Percentiles rank a stretch among this genome's conserved stretches.
Evolutionary conservation across 2,113 vertebrate species (phyloP).

Genomic region (Eublepharis macularius): DNA sequence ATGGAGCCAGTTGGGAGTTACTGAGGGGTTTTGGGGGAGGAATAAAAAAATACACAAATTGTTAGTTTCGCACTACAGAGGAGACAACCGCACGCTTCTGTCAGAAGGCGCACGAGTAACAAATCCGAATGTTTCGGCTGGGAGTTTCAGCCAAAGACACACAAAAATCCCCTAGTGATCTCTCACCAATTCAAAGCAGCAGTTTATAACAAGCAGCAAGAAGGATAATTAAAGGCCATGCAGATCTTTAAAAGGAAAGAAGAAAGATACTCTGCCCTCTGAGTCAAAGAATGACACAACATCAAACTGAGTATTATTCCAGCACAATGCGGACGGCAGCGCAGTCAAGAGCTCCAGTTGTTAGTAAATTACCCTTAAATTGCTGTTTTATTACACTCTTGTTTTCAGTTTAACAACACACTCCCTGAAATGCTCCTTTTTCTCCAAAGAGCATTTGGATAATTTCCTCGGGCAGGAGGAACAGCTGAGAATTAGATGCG

Average conservation of each 20-base stretch:
- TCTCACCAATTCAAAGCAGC: slow-evolving; percentile 34
- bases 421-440: slow-evolving; percentile 42
- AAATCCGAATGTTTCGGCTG: neutral
- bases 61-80: neutral
- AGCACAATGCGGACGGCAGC: slow-evolving; percentile 41
- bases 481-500: slow-evolving; percentile 31
- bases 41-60: neutral
- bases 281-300: slow-evolving; percentile 46
- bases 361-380: slow-evolving; percentile 66
- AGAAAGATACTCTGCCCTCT: neutral
- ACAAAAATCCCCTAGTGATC: slow-evolving; percentile 28
- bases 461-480: slow-evolving; percentile 55
- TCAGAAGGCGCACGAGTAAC: slow-evolving; percentile 4
- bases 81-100: neutral
- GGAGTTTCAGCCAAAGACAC: neutral
- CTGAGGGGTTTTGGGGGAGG: neutral
- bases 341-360: slow-evolving; percentile 53
- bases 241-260: slow-evolving; percentile 39
- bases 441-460: slow-evolving; percentile 65
- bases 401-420: slow-evolving; percentile 67
- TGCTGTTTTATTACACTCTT: slow-evolving; percentile 65
- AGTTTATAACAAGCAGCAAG: slow-evolving; percentile 44
- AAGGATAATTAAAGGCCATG: slow-evolving; percentile 49
- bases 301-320: slow-evolving; percentile 26
- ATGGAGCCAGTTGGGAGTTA: neutral